Evolutionary conservation across 2,888 invertebrate genomes (phyloP), one percentile per base, ranked within the genome.

Genomic region (Atethmia centrago): DNA sequence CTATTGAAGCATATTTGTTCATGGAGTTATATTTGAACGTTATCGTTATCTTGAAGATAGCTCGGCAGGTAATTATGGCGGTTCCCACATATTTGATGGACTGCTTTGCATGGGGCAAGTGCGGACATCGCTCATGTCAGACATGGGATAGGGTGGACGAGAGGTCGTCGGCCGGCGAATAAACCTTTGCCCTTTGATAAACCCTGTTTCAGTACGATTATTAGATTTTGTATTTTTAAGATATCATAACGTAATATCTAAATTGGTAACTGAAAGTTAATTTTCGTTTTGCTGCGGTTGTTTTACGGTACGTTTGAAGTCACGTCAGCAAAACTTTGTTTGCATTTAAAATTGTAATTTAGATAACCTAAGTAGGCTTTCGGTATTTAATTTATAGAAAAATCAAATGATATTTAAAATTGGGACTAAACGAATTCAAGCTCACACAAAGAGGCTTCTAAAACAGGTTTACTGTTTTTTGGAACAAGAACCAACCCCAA

Each of bases 241-340:
- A 70, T 74, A 84, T 85, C 71, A 82, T 61, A 68, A 68, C 72
- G 40, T 69, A 45, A 72, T 69, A 79, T 82, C 71, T 79, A 68
- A 85, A 82, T 74, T 76, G 66, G 40, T 77, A 70, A 53, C 63
- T 53, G 21, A 62, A 72, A 82, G 69, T 65, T 62, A 67, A 78
- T 77, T 75, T 73, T 68, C 58, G 40, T 68, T 77, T 42, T 28
- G 66, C 51, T 74, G 64, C 51, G 81, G 66, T 78, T 73, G 19
- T 74, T 80, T 62, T 63, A 80, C 47, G 65, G 56, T 56, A 64
- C 64, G 36, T 69, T 80, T 74, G 64, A 74, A 69, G 84, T 79
- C 63, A 67, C 47, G 62, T 80, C 62, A 74, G 76, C 68, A 45
- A 74, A 80, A 63, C 31, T n/a, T 53, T 53, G 75, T 80, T 74